Evolutionary conservation across 2,888 invertebrate genomes (phyloP), one percentile per base, ranked within the genome.

Genomic region (Tuberolachnus salignus): DNA sequence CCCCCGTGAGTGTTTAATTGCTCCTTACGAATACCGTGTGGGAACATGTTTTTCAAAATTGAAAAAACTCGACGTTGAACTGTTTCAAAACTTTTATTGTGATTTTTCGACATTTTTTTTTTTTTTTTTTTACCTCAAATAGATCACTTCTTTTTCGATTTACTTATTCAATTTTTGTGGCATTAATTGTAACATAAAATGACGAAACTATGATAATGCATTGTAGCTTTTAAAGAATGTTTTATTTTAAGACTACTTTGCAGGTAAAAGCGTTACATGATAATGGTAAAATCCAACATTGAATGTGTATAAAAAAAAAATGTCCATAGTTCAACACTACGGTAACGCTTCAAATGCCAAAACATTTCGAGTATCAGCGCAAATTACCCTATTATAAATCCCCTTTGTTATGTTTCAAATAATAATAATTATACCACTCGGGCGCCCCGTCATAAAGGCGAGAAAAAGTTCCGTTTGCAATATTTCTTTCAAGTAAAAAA

Each of bases 341-440:
- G 14, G 23, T 49, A 49, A 9, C 21, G 63, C 11, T 73, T 53
- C 23, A n/a, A 75, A 66, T 16, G n/a, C 34, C 42, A n/a, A n/a
- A n/a, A 64, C 75, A 66, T 75, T 75, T 55, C 14, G 57, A 75
- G 49, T 78, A 26, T 66, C 74, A 44, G 59, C 6, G 51, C 8
- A 57, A 78, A 78, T 78, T 59, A 55, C 67, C 75, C 59, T 59
- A 67, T 49, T 75, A 13, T 67, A 66, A 46, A 46, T 49, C 34
- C 49, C 49, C 26, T 78, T 69, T 75, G 55, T 57, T 14, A n/a
- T 26, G 44, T 66, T 34, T 49, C 34, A 67, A 57, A 78, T 34
- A 34, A 34, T 34, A 34, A 34, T 57, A 67, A 67, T 78, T 66
- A 78, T 49, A 49, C 46, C 46, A 49, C 75, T 67, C 49, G 10